Base-by-base conservation (phyloP, 2,113 vertebrate genomes). In the Crocuta crocuta region DNA sequence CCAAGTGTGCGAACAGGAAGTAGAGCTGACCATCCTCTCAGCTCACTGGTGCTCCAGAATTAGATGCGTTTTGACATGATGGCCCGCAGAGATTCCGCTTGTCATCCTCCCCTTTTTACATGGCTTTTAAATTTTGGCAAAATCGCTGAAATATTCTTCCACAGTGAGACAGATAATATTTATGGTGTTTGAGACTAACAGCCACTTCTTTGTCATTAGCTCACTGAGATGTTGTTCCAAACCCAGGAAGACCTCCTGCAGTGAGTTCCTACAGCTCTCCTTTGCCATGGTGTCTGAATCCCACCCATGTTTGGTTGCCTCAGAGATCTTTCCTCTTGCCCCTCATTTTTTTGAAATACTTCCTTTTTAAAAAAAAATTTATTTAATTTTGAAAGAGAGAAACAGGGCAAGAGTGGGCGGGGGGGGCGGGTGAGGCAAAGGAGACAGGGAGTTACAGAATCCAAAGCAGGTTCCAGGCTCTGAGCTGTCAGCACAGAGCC, bases 61-160 rank as follows among this genome's bases (percentile, higher is more conserved):
- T 33, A 73, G 33, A 63, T 0, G 2, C 10, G 16, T 33, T 89
- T 94, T 31, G 71, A 39, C 1, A 1, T 39, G 76, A 61, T 70
- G 53, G 17, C 50, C 17, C 0, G 5, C 10, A 10, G 85, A 17
- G 13, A 58, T 15, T 11, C 39, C 17, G 61, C 24, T 23, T 10
- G 10, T 10, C 9, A 45, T 88, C 35, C 43, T n/a, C 50, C 31
- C 50, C 99, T 99, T 99, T 97, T 99, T 99, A 96, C 99, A 99
- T 23, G 99, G 99, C 76, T 99, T 99, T 98, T 99, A 99, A 97
- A 99, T 99, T 98, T 99, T 99, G 98, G 99, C 99, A 98, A 99
- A 99, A 98, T 99, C 99, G 80, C 99, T 99, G 98, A 99, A 99
- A 98, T 99, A 99, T 98, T 99, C 99, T 97, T 99, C 99, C 87